A percentile compares a stretch with the other conserved stretches of the same genome.
These are phyloP conservation scores for Limnephilus rhombicus DNA, from an alignment of 2,888 invertebrate genomes.

Conservation along the genomic window DNA sequence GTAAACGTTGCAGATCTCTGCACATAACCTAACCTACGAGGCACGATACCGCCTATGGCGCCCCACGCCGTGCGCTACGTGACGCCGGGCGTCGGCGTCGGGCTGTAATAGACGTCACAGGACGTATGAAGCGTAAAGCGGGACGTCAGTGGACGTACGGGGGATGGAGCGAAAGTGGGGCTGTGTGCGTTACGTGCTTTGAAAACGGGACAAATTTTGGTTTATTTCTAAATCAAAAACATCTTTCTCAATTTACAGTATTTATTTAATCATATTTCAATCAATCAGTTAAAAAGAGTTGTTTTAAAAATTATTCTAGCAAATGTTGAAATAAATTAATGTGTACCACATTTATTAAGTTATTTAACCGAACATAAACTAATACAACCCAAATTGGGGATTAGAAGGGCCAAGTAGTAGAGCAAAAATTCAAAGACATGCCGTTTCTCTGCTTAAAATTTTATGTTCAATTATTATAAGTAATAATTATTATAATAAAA, in stretches of 20 bases:
- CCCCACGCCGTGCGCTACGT: background rate
- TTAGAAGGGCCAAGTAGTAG: too few species aligned
- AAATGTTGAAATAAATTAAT: background rate
- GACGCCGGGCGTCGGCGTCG: background rate
- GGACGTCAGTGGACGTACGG: background rate
- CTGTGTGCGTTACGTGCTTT: constrained; percentile 7
- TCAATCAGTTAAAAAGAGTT: background rate
- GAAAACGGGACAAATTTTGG: background rate
- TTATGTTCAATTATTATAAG: too few species aligned
- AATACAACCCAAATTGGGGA: too few species aligned
- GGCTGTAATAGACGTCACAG: background rate
- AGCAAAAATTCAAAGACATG: too few species aligned
- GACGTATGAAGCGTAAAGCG: constrained; percentile 24
- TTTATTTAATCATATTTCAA: too few species aligned
- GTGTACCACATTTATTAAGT: too few species aligned
- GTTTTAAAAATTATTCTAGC: background rate
- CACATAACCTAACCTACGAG: background rate
- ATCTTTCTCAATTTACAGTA: background rate
- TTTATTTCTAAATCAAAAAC: background rate
- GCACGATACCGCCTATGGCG: background rate
- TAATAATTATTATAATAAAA: too few species aligned
- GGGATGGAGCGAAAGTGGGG: background rate
- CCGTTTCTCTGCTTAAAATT: too few species aligned
- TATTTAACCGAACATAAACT: too few species aligned
- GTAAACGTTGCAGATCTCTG: background rate